phyloP scores from a whole-genome alignment of 2,113 vertebrate genomes.

The Notiomystis cincta region DNA sequence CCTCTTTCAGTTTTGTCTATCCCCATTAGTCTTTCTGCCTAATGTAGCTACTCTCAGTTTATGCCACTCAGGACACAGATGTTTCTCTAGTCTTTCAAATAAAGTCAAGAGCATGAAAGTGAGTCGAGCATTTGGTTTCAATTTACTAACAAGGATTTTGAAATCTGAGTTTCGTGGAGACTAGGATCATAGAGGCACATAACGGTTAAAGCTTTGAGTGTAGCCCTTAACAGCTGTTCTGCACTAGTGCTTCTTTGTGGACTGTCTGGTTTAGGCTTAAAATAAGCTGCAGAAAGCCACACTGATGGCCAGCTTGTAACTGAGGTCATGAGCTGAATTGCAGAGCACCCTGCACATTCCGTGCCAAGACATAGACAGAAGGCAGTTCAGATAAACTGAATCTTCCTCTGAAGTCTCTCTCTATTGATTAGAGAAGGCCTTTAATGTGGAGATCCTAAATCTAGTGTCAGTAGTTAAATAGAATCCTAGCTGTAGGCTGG shows the following conservation, averaged over 20 bases:
- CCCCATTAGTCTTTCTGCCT: background rate
- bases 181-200: too few species aligned
- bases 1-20: background rate
- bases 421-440: background rate
- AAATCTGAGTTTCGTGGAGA: background rate
- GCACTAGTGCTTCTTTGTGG: background rate
- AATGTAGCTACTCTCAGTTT: background rate
- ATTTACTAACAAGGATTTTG: background rate
- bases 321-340: background rate
- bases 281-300: background rate
- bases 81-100: background rate
- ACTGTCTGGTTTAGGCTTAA: background rate
- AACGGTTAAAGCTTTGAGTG: background rate
- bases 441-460: background rate
- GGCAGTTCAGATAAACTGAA: background rate
- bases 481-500: background rate
- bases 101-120: background rate
- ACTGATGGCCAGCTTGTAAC: background rate
- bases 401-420: background rate
- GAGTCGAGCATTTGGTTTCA: background rate
- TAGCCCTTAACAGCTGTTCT: background rate
- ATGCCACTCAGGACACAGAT: fast-evolving
- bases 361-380: background rate
- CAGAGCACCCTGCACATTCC: background rate
- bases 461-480: background rate